Evolutionary conservation across 2,797 vertebrate species (phyloP).

Genomic region (Pseudocheirus occidentalis): DNA sequence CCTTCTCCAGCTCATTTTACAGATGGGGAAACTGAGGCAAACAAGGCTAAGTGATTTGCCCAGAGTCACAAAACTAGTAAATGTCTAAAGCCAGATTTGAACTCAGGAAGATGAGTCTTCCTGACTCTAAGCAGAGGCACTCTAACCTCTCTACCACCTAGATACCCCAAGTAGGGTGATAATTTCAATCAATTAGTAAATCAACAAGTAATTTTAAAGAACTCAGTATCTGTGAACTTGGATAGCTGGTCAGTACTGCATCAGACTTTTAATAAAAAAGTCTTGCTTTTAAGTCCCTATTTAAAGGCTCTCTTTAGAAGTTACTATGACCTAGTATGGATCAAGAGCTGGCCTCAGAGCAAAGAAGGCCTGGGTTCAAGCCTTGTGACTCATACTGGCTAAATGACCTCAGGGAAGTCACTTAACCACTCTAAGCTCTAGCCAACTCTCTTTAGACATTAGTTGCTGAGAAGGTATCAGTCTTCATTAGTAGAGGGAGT

Average conservation of each 20-base stretch:
- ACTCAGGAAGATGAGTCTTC: background rate
- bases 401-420: background rate
- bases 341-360: background rate
- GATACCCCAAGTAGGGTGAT: background rate
- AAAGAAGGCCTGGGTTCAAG: background rate
- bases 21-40: background rate
- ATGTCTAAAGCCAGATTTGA: background rate
- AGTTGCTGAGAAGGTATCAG: background rate
- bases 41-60: background rate
- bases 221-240: background rate
- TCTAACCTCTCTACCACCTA: background rate
- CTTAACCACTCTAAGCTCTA: background rate
- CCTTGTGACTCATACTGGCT: background rate
- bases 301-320: background rate
- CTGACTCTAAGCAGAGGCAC: background rate
- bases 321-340: background rate
- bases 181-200: background rate
- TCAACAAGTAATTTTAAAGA: background rate
- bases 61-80: background rate
- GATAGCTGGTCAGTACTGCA: background rate
- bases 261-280: background rate
- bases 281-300: background rate
- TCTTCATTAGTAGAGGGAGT: background rate
- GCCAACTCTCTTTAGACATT: background rate
- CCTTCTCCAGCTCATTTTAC: background rate